Evolutionary conservation across 2,113 vertebrate genomes (phyloP), one percentile per base, ranked within the genome.

Genomic region (Mungos mungo): DNA sequence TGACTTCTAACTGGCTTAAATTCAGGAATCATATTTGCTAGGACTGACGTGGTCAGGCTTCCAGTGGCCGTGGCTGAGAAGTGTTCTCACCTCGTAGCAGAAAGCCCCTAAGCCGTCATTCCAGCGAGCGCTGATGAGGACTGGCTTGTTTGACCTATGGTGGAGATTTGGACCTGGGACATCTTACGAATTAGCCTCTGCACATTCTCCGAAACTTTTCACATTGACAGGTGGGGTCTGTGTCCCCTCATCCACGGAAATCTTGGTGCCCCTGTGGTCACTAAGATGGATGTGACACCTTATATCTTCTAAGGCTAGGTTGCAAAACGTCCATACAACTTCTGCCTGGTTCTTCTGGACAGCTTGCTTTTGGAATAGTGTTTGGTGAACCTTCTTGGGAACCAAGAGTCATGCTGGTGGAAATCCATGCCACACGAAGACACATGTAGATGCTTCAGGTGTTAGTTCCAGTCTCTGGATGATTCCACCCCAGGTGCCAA

Each of bases 361-460:
- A 29, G 9, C 0, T 76, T 79, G 4, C 29, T 38, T 9, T 57
- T 31, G 1, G 38, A 80, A 16, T 10, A 7, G 3, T 52, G 87
- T 54, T 80, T 18, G 3, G 12, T 82, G 0, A 50, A 2, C 2
- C 3, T 18, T 77, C 5, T 4, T 41, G 3, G 25, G 3, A 85
- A 6, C 11, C 1, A 68, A 10, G 2, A 47, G 1, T 60, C 3
- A 57, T 6, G 7, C 4, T 23, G 1, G 69, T 15, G 33, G 60
- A 35, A 88, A 5, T 16, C 65, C n/a, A 18, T n/a, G 7, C 11
- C 19, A 35, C 29, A 16, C 4, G 4, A 5, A 90, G 0, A 85
- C 0, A 0, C 16, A 0, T 29, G 0, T 1, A 2, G 2, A 10
- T 63, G 41, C 0, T 76, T 10, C 18, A 45, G 9, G 50, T 68